A percentile compares a stretch with the other conserved stretches of the same genome.
phyloP scores from a whole-genome alignment of 1,140 invertebrate species.

The Daktulosphaira vitifoliae region DNA sequence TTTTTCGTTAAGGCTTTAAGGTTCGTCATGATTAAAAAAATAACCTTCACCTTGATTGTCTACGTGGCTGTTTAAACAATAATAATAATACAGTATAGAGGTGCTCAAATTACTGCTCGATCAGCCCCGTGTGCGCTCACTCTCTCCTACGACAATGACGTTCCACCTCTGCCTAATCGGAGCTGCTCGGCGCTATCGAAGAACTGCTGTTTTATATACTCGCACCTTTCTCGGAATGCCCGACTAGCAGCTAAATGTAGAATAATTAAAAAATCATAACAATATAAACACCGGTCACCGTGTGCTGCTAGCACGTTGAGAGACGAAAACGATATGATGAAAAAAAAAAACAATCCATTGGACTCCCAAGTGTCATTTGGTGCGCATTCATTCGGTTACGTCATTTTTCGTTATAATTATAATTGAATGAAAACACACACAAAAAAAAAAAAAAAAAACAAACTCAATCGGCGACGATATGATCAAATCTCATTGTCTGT shows the following conservation, averaged over 20 bases:
- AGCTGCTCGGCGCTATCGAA: not conserved
- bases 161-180: not conserved
- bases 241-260: not conserved
- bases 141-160: conserved; percentile 9
- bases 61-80: conserved; percentile 15
- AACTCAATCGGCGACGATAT: too few species aligned
- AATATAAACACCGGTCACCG: too few species aligned
- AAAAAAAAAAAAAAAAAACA: conserved; percentile 5
- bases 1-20: not conserved
- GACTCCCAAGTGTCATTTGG: conserved; percentile 26
- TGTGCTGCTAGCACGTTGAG: too few species aligned
- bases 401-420: conserved; percentile 26
- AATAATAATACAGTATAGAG: too few species aligned
- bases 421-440: conserved; percentile 27
- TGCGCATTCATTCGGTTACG: not conserved
- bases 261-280: not conserved
- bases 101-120: conserved; percentile 22
- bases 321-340: not conserved
- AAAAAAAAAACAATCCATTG: not conserved
- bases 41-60: conserved; percentile 23
- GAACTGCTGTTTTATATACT: too few species aligned
- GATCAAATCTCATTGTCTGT: too few species aligned
- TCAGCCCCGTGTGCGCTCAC: conserved; percentile 1
- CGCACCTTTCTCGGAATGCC: conserved; percentile 25
- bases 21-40: not conserved